Evolutionary conservation across 2,797 vertebrate species (phyloP), one percentile per base, ranked within the genome.

Genomic region (Hippoglossus hippoglossus): DNA sequence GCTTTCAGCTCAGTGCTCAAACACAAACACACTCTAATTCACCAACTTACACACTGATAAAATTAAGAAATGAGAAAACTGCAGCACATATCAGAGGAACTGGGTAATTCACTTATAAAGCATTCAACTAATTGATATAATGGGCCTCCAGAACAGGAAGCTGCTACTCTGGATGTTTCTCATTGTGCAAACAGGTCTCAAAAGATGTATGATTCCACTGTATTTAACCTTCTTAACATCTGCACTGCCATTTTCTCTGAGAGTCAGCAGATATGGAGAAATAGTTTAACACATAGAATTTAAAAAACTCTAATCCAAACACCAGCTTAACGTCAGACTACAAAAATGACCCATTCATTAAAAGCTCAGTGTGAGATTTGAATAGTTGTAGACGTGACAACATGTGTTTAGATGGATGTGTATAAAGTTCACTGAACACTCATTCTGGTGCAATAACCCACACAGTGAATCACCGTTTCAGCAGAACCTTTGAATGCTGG

Each of bases 1-100:
- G 69, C 79, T 92, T 92, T 84, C 84, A 68, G 63, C 80, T 78
- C 60, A 54, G 54, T n/a, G 47, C 56, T 50, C 76, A 68, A 57
- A 36, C 52, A 66, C 57, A 44, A 15, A 44, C 19, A 70, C 1
- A 64, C 71, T 75, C 57, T 67, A 56, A 47, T 39, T 64, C 36
- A 58, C 56, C 61, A 84, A 64, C 61, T 65, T 70, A 69, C 26
- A 69, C 26, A 63, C 31, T 25, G 41, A 73, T 18, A 46, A 59
- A 76, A 62, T 5, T 31, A 68, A 64, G 25, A 39, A 74, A 67
- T 6, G 36, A 62, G 62, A 44, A 46, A 5, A 26, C 53, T 22
- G 36, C 41, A 63, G 59, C 51, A 50, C 55, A 44, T 67, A 54
- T 58, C 64, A 67, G 15, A 55, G 26, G 26, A 31, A 19, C 18